Evolutionary conservation across 1,140 invertebrate species (phyloP), one percentile per base, ranked within the genome.

Genomic region (Drosophila neocordata): DNA sequence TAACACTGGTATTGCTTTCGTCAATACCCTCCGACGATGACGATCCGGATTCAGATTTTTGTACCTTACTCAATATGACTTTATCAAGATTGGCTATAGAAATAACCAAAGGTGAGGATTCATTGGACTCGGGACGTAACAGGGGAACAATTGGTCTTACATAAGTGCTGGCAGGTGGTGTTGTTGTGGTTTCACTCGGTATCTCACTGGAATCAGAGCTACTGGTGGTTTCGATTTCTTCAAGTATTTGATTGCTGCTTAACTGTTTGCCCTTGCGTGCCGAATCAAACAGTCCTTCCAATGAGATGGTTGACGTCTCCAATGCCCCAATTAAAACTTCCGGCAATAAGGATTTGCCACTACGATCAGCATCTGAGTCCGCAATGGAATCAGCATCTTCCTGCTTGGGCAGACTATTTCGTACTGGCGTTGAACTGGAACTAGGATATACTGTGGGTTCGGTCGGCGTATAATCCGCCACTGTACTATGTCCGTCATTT

Each of bases 271-370:
- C 85, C 69, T 83, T 79, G 1, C 91, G 92, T 34, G 93, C 92
- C 7, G 92, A 93, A 82, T 93, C 93, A 74, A 95, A 95, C 18
- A 95, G 81, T 4, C 92, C 94, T 90, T 95, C 94, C 69, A 95
- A 84, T 27, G 94, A 91, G 67, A 95, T 93, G 5, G 94, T 95
- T 0, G 94, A 94, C 1, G 93, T 93, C 89, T 95, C 93, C 18
- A 92, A 88, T 0, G 73, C 55, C 3, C 73, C 79, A 20, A 73
- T 76, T 44, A 92, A 69, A 0, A 90, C 90, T 44, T 92, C 91
- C 0, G 91, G 89, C 24, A 91, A 34, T 18, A 89, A 57, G 8
- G 89, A 77, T n/a, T 91, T 91, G 27, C 82, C 89, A 22, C 35
- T 73, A n/a, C 89, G 89, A n/a, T 87, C 73, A 2, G 35, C 20